Evolutionary conservation across 1,140 invertebrate species (phyloP), one percentile per base, ranked within the genome.

Genomic region (Papilio dardanus): DNA sequence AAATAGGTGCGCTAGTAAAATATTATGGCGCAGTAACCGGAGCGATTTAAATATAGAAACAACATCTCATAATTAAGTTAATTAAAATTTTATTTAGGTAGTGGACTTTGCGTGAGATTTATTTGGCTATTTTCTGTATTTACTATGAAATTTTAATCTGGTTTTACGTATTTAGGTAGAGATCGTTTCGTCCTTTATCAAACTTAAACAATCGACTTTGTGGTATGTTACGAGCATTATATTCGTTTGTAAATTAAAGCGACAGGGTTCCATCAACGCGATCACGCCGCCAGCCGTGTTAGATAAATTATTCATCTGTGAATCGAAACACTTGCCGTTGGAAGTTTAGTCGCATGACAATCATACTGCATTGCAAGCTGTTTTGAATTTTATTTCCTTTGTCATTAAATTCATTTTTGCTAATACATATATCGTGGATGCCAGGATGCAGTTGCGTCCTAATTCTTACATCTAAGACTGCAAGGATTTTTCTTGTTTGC

Each of bases 271-370:
- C 40, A 71, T 71, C 40, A 71, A 6, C 28, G 24, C 12, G 19
- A 46, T 46, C 40, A 42, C 68, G 40, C 68, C 40, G 24, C 40
- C 68, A 71, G 68, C 68, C 68, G 40, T 46, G 40, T 71, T 71
- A 31, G 68, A 71, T 71, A 46, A 71, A 71, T 71, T 71, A 71
- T 71, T 71, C 68, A 71, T 71, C 68, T 71, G 68, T 71, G 68
- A 71, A 71, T 71, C 40, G 40, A 71, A 71, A 30, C 37, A 71
- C 68, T 71, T 71, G 68, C 21, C 68, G 21, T 50, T 30, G 37
- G 40, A 71, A 71, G 21, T 50, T 50, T 28, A 71, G 24, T 28
- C 54, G 54, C 21, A 62, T 28, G 3, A 62, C 54, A 12, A 62
- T 62, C 24, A 62, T 28, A 62, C 10, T 28, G 8, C 14, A 1